Base-by-base conservation (phyloP, 1,140 invertebrate genomes). In the Neomicropteryx cornuta region DNA sequence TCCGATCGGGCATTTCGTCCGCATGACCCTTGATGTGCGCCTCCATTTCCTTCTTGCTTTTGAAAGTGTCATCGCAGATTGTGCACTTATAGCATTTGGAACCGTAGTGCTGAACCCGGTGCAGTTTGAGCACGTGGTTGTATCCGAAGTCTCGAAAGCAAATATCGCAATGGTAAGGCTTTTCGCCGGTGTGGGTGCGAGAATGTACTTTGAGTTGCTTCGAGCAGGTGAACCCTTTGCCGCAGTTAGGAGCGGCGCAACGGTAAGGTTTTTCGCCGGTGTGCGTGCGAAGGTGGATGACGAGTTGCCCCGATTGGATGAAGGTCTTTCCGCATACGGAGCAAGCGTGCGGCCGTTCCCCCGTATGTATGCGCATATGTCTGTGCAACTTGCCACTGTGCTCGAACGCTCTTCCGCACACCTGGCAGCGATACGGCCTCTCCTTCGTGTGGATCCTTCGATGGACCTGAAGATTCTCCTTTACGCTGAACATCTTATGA, bases 291-390 rank as follows among this genome's bases (percentile, higher is more conserved):
- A 84, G 79, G 52, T 88, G 85, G 41, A 87, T 88, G 0, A 87
- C 84, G 41, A 88, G 53, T 49, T 88, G 85, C 2, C 92, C 86
- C 23, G 83, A 87, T 53, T 90, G 86, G 18, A 91, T 90, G 55
- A 91, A 92, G 0, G 87, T 89, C 56, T 91, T 91, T 35, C 80
- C 77, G 58, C 93, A 97, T 31, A 93, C 79, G n/a, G 77, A 79
- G 57, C 93, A 97, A 49, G 87, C 87, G 62, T 94, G 93, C 0
- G 92, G 92, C 17, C 91, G 73, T 60, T 96, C 92, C 0, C 93
- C 72, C 0, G 87, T 92, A 54, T 92, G 88, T 44, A 90, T 91
- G 33, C 88, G 76, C 79, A 92, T 91, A 58, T 95, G 92, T 4
- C 91, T 75, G 50, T 92, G 87, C 20, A 95, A 64, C 54, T 94